Conservation (phyloP, 1,140 invertebrate genomes). For the Zophobas atratus region DNA sequence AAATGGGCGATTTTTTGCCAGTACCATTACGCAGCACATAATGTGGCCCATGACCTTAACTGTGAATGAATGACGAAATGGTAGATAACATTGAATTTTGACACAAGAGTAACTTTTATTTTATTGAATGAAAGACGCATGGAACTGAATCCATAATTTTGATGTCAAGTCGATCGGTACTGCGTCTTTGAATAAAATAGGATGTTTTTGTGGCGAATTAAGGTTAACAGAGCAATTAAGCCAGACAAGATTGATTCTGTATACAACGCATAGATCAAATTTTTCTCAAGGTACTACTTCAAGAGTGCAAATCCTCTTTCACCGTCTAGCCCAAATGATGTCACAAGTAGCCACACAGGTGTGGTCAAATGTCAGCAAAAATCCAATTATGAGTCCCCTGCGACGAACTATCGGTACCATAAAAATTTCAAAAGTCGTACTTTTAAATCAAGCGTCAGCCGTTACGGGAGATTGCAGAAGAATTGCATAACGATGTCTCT, state of each 20-base stretch:
- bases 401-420: background rate
- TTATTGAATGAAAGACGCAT: background rate
- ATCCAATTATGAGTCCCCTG: background rate
- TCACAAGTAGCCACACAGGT: too few relatives aligned
- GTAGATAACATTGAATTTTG: conserved; percentile 23
- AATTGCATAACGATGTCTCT: background rate
- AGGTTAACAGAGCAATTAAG: background rate
- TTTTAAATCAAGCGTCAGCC: too few relatives aligned
- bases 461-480: too few relatives aligned
- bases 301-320: background rate
- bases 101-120: background rate
- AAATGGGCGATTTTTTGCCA: conserved; percentile 5
- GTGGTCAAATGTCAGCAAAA: background rate
- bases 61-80: background rate
- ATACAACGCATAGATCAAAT: background rate
- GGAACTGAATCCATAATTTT: background rate
- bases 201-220: background rate
- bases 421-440: background rate
- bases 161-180: background rate
- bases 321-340: too few relatives aligned
- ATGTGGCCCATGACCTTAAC: conserved; percentile 12
- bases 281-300: background rate
- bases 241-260: background rate
- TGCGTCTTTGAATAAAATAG: background rate
- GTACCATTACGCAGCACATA: background rate